Conservation (phyloP, 1,140 invertebrate species). For the Hydropsyche tenuis region DNA sequence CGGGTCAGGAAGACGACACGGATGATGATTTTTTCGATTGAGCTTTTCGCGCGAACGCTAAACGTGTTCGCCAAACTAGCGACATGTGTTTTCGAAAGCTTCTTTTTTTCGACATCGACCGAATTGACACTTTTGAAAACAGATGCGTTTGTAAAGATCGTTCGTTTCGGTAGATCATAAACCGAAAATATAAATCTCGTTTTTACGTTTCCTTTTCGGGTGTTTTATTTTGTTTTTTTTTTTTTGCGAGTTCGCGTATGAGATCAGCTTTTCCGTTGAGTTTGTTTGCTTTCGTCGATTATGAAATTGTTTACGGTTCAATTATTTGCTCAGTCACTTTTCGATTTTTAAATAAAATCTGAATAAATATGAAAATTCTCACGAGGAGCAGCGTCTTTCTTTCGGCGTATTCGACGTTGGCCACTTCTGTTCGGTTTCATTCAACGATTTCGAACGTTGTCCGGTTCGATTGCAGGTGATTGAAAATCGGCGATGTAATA, state of each 20-base stretch:
- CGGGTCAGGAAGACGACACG: not conserved
- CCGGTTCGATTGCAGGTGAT: no score
- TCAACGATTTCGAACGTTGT: not conserved
- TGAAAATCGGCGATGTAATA: no score
- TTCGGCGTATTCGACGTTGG: not conserved
- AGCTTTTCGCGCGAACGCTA: not conserved
- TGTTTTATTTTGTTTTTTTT: not conserved
- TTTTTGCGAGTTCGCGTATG: not conserved
- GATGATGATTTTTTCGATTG: not conserved
- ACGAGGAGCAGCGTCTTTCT: not conserved
- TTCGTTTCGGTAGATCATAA: not conserved
- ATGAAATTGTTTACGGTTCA: not conserved
- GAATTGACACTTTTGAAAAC: not conserved
- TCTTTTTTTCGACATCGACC: not conserved
- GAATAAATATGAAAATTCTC: not conserved
- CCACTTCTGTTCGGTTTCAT: not conserved
- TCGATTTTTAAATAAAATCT: not conserved
- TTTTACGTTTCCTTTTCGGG: not conserved
- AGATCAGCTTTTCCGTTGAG: slow-evolving; percentile 11
- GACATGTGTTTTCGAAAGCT: not conserved
- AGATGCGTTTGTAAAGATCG: not conserved
- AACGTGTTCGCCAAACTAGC: not conserved
- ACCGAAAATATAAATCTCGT: no score
- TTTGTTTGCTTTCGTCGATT: not conserved
- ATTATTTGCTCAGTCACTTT: not conserved